Evolutionary conservation across 2,797 vertebrate species (phyloP).

Genomic region (Kryptolebias ocellatus): DNA sequence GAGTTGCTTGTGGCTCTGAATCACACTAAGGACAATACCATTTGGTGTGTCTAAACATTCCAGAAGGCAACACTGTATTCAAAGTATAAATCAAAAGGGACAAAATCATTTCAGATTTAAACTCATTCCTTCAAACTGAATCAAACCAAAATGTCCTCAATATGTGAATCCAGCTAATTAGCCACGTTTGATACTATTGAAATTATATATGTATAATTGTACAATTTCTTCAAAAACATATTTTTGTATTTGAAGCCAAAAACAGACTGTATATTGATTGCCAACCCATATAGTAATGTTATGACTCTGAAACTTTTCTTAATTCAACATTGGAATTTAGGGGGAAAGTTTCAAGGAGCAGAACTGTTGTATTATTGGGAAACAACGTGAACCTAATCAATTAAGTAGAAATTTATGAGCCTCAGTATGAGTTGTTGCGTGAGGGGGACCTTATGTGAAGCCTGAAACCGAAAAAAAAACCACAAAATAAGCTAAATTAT

Average conservation of each 20-base stretch:
- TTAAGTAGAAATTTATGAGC: no score
- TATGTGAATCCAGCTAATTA: background rate
- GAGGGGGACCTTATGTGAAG: no score
- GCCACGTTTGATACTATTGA: background rate
- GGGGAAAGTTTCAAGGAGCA: no score
- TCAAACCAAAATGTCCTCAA: conserved; percentile 4
- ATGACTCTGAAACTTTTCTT: background rate
- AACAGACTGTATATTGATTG: background rate
- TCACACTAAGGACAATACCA: conserved; percentile 69
- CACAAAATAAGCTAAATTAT: no score
- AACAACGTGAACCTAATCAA: no score
- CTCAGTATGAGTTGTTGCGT: no score
- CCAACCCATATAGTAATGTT: background rate
- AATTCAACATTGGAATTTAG: no score
- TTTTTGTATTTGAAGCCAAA: background rate
- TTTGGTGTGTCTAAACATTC: conserved; percentile 71
- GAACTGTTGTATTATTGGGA: no score
- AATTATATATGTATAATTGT: background rate
- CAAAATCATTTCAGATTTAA: conserved; percentile 28
- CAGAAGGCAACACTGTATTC: conserved; percentile 52
- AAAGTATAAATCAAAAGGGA: conserved; percentile 46
- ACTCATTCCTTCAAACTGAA: conserved; percentile 12
- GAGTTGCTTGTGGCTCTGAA: conserved; percentile 64
- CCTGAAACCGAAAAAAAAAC: no score
- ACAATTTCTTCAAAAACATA: background rate